Evolutionary conservation across 2,888 invertebrate species (phyloP).

Genomic region (Lucinisca nassula): DNA sequence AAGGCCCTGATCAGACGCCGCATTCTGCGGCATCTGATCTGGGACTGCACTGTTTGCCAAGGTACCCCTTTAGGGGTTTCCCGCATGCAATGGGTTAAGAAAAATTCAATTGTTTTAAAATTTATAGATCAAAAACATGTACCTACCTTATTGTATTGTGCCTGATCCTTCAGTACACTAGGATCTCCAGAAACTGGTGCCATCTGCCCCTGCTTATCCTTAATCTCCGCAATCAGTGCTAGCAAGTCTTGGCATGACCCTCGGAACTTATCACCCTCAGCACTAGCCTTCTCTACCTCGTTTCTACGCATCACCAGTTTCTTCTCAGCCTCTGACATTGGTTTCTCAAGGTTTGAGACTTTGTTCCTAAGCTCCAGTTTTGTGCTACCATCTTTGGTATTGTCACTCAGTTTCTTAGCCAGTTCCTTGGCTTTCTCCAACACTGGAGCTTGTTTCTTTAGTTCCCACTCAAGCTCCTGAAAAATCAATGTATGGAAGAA

Average conservation of each 20-base stretch:
- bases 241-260: constrained; percentile 96
- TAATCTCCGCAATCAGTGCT: constrained; percentile 94
- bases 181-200: constrained; percentile 94
- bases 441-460: constrained; percentile 73
- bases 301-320: constrained; percentile 71
- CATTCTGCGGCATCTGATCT: too few relatives aligned
- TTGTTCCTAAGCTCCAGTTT: constrained; percentile 97
- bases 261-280: constrained; percentile 96
- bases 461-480: constrained; percentile 77
- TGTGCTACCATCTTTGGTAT: constrained; percentile 96
- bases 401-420: constrained; percentile 94
- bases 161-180: constrained; percentile 94
- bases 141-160: constrained; percentile 93
- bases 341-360: constrained; percentile 94
- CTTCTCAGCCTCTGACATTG: constrained; percentile 94
- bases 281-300: constrained; percentile 91
- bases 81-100: too few relatives aligned
- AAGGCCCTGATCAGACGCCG: too few relatives aligned
- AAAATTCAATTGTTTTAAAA: too few relatives aligned
- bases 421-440: constrained; percentile 89
- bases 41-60: too few relatives aligned
- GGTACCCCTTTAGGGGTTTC: too few relatives aligned
- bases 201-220: constrained; percentile 72
- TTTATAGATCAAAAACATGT: too few relatives aligned
- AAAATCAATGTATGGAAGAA: too few relatives aligned